phyloP scores from a whole-genome alignment of 2,888 invertebrate species.

The Sipha maydis region DNA sequence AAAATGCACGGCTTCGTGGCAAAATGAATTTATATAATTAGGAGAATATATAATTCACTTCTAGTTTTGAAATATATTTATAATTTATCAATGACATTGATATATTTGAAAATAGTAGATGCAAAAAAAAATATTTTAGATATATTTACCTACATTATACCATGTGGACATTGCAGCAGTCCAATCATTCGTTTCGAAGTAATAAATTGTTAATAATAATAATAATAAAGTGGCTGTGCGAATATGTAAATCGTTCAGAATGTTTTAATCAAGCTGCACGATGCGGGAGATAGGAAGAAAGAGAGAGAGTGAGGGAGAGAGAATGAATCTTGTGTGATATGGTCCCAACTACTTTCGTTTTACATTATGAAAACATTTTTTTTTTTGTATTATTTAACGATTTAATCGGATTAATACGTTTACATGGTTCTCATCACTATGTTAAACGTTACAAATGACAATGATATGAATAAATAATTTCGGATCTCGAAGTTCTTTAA shows the following conservation, averaged over 20 bases:
- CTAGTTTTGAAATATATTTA: not conserved
- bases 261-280: too few relatives aligned
- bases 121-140: not conserved
- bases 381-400: not conserved
- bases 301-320: too few relatives aligned
- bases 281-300: too few relatives aligned
- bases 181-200: not conserved
- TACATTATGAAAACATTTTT: not conserved
- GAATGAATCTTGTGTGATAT: too few relatives aligned
- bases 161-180: not conserved
- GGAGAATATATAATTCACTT: not conserved
- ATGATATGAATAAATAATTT: too few relatives aligned
- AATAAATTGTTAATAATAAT: too few relatives aligned
- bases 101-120: not conserved
- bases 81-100: not conserved
- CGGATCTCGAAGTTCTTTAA: too few relatives aligned
- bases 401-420: not conserved
- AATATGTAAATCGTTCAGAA: too few relatives aligned
- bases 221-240: too few relatives aligned
- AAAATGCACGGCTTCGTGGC: too few relatives aligned
- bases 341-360: not conserved
- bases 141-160: not conserved
- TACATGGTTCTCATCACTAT: not conserved
- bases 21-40: too few relatives aligned
- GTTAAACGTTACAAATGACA: not conserved